phyloP scores from a whole-genome alignment of 2,888 invertebrate species.

The Corythucha ciliata region DNA sequence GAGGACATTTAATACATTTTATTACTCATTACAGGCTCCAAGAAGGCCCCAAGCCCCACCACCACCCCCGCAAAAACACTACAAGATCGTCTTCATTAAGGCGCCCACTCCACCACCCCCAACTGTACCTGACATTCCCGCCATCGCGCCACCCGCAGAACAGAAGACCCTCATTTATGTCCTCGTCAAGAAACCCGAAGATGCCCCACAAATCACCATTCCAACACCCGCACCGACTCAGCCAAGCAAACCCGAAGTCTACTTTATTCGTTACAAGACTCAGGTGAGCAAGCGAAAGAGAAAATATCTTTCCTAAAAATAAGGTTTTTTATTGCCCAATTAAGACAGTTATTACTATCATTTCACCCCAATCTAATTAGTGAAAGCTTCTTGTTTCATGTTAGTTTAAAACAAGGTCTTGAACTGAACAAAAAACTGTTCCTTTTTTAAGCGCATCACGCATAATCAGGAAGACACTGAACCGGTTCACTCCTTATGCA shows the following conservation, averaged over 20 bases:
- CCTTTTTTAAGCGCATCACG: too few relatives aligned
- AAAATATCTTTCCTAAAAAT: too few relatives aligned
- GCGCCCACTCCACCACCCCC: conserved; percentile 48
- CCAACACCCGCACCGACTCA: conserved; percentile 74
- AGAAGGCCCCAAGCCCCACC: conserved; percentile 42
- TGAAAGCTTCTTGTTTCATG: too few relatives aligned
- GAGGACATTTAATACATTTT: too few relatives aligned
- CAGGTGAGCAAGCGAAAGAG: conserved; percentile 56
- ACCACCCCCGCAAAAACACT: conserved; percentile 62
- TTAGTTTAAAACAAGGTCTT: too few relatives aligned
- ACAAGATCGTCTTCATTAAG: conserved; percentile 78
- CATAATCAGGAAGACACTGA: too few relatives aligned
- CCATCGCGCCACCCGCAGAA: conserved; percentile 68
- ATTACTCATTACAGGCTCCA: too few relatives aligned
- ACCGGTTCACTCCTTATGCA: too few relatives aligned
- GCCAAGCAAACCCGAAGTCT: conserved; percentile 81
- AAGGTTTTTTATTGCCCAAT: too few relatives aligned
- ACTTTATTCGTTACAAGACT: conserved; percentile 82
- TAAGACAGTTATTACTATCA: too few relatives aligned
- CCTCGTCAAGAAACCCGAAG: conserved; percentile 79
- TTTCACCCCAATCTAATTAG: too few relatives aligned
- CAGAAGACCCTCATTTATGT: conserved; percentile 84
- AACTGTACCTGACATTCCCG: conserved; percentile 44
- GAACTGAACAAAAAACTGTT: too few relatives aligned
- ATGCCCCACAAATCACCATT: conserved; percentile 66